Percentiles rank a stretch among this genome's conserved stretches.
Conservation (phyloP, 2,113 vertebrate species). For the Paradisaea rubra region DNA sequence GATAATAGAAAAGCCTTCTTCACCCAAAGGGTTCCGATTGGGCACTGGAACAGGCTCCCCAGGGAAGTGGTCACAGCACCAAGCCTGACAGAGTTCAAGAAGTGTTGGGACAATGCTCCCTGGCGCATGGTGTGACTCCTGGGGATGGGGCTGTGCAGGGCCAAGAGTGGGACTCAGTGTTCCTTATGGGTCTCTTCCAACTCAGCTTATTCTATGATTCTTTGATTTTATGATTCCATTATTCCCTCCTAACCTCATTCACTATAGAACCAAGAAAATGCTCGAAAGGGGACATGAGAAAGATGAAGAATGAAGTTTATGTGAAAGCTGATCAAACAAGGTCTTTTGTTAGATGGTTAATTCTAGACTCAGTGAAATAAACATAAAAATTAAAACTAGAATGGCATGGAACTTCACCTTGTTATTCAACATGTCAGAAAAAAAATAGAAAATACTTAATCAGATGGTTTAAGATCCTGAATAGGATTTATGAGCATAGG, state of each 20-base stretch:
- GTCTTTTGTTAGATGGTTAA: background rate
- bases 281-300: background rate
- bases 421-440: background rate
- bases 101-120: background rate
- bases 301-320: background rate
- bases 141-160: rapidly evolving
- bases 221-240: background rate
- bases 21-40: rapidly evolving
- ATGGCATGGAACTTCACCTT: background rate
- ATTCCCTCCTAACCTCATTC: background rate
- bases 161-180: background rate
- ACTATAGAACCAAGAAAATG: background rate
- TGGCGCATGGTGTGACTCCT: background rate
- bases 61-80: background rate
- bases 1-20: background rate
- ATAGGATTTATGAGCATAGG: background rate
- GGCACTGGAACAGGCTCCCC: no score
- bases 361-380: background rate
- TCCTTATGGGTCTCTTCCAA: background rate
- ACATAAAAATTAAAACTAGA: background rate
- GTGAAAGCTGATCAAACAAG: background rate
- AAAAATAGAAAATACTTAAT: background rate
- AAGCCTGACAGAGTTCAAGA: background rate
- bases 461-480: background rate
- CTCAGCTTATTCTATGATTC: background rate